Evolutionary conservation across 1,140 invertebrate genomes (phyloP).

Genomic region (Adoxophyes honmai): DNA sequence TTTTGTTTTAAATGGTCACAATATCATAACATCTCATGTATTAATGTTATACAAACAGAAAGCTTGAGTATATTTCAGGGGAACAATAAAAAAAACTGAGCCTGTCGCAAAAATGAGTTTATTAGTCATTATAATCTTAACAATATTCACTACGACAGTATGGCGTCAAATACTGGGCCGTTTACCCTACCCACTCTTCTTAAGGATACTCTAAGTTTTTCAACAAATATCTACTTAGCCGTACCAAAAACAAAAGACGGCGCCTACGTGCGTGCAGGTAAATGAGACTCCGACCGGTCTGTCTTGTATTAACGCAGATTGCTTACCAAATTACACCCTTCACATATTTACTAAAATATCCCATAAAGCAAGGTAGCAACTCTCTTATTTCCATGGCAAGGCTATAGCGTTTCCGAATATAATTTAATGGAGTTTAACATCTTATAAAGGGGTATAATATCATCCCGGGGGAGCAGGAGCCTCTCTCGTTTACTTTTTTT

Average conservation of each 20-base stretch:
- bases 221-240: not conserved
- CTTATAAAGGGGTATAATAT: slow-evolving; percentile 28
- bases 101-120: too few relatives aligned
- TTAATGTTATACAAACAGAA: too few relatives aligned
- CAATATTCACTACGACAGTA: too few relatives aligned
- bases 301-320: slow-evolving; percentile 54
- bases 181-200: not conserved
- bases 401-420: slow-evolving; percentile 23
- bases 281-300: slow-evolving; percentile 49
- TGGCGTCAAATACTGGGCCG: too few relatives aligned
- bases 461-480: slow-evolving; percentile 19
- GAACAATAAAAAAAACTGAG: too few relatives aligned
- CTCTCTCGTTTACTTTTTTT: not conserved
- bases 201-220: not conserved
- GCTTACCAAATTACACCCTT: slow-evolving; percentile 49
- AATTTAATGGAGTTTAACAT: slow-evolving; percentile 44
- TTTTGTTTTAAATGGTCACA: too few relatives aligned
- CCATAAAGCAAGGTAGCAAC: not conserved
- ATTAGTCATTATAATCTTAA: too few relatives aligned
- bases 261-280: slow-evolving; percentile 47
- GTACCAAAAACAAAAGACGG: slow-evolving; percentile 29
- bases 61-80: too few relatives aligned
- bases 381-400: not conserved
- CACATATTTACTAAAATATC: slow-evolving; percentile 17
- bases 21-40: too few relatives aligned